Evolutionary conservation across 2,797 vertebrate genomes (phyloP).

Genomic region (Masticophis lateralis): DNA sequence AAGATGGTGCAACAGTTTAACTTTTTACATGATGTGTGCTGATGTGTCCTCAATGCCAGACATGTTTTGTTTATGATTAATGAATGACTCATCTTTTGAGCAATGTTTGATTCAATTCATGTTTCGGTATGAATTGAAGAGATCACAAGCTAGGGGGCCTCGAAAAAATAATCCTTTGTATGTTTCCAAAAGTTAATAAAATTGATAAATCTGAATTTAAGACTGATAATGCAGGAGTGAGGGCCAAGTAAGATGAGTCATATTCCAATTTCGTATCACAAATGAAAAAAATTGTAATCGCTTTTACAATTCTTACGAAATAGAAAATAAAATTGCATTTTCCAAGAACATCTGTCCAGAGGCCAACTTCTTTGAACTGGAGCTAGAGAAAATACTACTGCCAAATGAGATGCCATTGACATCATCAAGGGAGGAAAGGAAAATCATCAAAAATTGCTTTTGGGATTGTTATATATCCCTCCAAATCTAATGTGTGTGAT

Average conservation of each 20-base stretch:
- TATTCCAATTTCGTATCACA: neutral
- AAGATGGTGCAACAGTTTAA: slow-evolving; percentile 70
- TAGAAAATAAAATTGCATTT: neutral
- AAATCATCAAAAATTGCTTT: neutral
- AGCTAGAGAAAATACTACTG: neutral
- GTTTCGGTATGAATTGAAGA: slow-evolving; percentile 79
- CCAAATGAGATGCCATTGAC: neutral
- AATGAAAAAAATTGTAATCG: neutral
- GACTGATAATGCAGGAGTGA: neutral
- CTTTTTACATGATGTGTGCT: slow-evolving; percentile 71
- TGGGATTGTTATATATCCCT: neutral
- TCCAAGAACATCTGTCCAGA: neutral
- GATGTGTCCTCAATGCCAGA: slow-evolving; percentile 68
- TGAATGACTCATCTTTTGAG: slow-evolving; percentile 76
- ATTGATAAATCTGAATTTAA: neutral
- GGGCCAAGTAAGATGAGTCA: neutral
- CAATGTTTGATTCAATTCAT: slow-evolving; percentile 80
- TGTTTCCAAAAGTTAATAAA: slow-evolving; percentile 45
- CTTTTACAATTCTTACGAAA: neutral
- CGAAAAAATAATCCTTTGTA: slow-evolving; percentile 59
- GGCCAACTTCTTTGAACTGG: neutral
- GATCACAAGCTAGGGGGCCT: slow-evolving; percentile 61
- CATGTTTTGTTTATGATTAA: slow-evolving; percentile 79
- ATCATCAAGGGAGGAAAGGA: neutral
- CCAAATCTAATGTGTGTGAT: neutral